phyloP scores from a whole-genome alignment of 2,888 invertebrate species.

The Lepas anatifera region DNA sequence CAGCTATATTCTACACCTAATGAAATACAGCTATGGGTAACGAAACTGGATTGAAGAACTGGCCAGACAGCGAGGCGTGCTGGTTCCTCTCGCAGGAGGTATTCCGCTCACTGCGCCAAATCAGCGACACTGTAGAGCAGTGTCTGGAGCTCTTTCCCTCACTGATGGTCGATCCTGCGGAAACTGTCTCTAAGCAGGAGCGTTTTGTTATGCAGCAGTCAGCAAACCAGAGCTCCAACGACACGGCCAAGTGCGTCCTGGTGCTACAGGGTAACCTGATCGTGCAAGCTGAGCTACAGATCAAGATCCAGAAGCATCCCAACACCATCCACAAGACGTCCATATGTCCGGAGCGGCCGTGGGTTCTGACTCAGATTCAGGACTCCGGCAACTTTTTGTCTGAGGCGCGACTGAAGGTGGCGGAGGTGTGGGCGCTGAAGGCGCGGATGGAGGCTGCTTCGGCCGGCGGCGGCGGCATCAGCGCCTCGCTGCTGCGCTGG shows the following conservation, averaged over 20 bases:
- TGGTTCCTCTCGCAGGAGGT: not conserved
- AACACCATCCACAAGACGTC: conserved; percentile 61
- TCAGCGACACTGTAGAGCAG: not conserved
- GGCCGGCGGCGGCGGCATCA: too few relatives aligned
- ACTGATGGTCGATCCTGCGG: not conserved
- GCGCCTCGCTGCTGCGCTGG: not conserved
- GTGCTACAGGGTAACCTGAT: not conserved
- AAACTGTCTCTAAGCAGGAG: not conserved
- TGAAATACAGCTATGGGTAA: too few relatives aligned
- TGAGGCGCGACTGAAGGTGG: not conserved
- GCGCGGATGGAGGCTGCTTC: not conserved
- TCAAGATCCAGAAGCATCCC: not conserved
- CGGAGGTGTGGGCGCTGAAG: not conserved
- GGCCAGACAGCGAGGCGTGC: not conserved
- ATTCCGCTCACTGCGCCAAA: not conserved
- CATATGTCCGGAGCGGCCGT: conserved; percentile 79
- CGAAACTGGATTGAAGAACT: too few relatives aligned
- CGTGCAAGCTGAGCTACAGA: conserved; percentile 1
- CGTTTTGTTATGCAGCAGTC: not conserved
- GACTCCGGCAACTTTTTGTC: conserved; percentile 85
- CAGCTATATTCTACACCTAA: too few relatives aligned
- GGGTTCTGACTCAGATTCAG: conserved; percentile 92
- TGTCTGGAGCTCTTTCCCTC: not conserved
- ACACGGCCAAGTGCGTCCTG: conserved; percentile 1
- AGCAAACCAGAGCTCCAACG: not conserved